Conservation (phyloP, 2,797 vertebrate species). For the Oreochromis grahami region DNA sequence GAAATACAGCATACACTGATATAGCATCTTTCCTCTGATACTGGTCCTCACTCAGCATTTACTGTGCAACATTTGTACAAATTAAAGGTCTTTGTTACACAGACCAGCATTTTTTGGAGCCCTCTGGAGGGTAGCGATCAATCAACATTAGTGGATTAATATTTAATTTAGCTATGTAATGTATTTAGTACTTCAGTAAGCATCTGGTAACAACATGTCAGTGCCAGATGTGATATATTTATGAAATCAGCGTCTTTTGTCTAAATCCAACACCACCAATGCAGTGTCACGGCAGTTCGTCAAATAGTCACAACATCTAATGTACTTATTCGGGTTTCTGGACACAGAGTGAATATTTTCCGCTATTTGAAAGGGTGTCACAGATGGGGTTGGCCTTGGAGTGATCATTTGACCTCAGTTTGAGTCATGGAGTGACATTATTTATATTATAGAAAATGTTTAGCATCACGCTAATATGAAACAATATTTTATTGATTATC, state of each 20-base stretch:
- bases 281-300: not conserved
- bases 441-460: not conserved
- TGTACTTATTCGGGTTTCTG: not conserved
- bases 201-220: slow-evolving; percentile 24
- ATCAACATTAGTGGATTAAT: not conserved
- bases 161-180: not conserved
- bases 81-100: not conserved
- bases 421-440: not conserved
- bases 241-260: not conserved
- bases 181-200: not conserved
- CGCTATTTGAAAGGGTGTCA: not conserved
- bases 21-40: not conserved
- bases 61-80: not conserved
- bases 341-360: not conserved
- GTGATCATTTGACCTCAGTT: not conserved
- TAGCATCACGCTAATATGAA: not conserved
- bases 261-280: not conserved
- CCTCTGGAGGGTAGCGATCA: not conserved
- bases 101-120: not conserved
- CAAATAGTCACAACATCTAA: not conserved
- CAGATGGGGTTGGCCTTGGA: not conserved
- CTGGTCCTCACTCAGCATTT: not conserved
- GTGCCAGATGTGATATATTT: slow-evolving; percentile 4
- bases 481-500: not conserved
- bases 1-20: not conserved